These are phyloP conservation scores for Speoplatyrhinus poulsoni DNA, from an alignment of 2,113 vertebrate species.

Conservation along the genomic window DNA sequence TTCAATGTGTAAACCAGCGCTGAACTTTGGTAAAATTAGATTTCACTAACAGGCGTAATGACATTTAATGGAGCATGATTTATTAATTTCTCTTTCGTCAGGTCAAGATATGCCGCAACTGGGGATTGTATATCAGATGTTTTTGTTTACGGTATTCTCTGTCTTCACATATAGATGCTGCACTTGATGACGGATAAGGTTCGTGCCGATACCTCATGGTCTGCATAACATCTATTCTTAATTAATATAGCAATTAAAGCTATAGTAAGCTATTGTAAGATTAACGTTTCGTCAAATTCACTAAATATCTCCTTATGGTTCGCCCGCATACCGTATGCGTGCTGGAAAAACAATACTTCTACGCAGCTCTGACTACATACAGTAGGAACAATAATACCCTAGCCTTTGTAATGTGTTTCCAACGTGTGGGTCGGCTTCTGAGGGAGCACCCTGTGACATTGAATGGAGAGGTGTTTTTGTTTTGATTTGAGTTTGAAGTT, in stretches of 20 bases:
- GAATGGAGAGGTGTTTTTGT: too few relatives aligned
- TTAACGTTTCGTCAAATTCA: too few relatives aligned
- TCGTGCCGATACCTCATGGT: not conserved
- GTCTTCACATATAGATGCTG: not conserved
- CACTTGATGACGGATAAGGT: not conserved
- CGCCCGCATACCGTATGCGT: too few relatives aligned
- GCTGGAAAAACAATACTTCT: too few relatives aligned
- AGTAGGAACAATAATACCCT: too few relatives aligned
- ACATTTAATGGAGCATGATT: conserved; percentile 73
- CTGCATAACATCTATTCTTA: conserved; percentile 15
- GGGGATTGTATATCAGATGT: conserved; percentile 60
- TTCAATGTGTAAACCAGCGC: conserved; percentile 69
- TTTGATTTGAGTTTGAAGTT: too few relatives aligned
- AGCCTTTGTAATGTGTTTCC: too few relatives aligned
- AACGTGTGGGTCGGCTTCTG: too few relatives aligned
- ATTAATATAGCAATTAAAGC: conserved; percentile 25
- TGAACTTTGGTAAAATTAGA: conserved; percentile 74
- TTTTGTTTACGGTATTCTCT: conserved; percentile 37
- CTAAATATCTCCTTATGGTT: too few relatives aligned
- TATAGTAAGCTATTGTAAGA: too few relatives aligned
- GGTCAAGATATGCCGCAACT: conserved; percentile 62
- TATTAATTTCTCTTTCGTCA: conserved; percentile 67
- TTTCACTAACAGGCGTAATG: conserved; percentile 69
- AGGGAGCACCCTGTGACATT: too few relatives aligned
- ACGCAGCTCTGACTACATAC: too few relatives aligned